Base-by-base conservation (phyloP, 2,113 vertebrate genomes). In the Gallinago media region DNA sequence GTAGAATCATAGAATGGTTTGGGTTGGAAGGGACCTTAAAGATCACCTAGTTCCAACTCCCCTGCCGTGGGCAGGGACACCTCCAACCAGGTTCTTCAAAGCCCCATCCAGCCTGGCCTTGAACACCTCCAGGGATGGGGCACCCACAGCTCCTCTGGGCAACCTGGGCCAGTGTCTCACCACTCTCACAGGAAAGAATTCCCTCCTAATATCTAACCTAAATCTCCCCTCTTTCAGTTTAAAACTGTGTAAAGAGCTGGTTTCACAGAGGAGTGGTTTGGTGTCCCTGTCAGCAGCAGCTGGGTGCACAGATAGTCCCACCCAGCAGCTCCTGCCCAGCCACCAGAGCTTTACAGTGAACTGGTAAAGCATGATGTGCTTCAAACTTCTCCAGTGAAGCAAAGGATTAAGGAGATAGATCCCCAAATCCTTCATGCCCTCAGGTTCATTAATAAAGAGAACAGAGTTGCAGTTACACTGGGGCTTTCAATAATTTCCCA, bases 311-410 rank as follows among this genome's bases (percentile, higher is more conserved):
- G n/a, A 16, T 2, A 15, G 38, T 5, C n/a, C 29, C n/a, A 5
- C 15, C 22, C n/a, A 16, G 44, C 65, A 34, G 1, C 18, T 22
- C 12, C 29, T 27, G 29, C 63, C 31, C 13, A 3, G 3, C 11
- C 23, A 17, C 22, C 56, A 6, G n/a, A 31, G 38, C 2, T 0
- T 0, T 38, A 31, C 7, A 5, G 32, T 0, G 7, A 74, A 20
- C 29, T 62, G 47, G 44, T 7, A 61, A 27, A 47, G 25, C n/a
- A 29, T 5, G 0, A 6, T 4, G 5, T 2, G 11, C 4, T 73
- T 31, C 25, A 27, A 38, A 10, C 42, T 77, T 61, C 27, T 32
- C 38, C 22, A 77, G 11, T 32, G 26, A 52, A 27, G 32, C 15
- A 63, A n/a, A 68, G 23, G 44, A 31, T 73, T 27, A 40, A 40